Conservation (phyloP, 2,797 vertebrate genomes). For the Phalanger gymnotis region DNA sequence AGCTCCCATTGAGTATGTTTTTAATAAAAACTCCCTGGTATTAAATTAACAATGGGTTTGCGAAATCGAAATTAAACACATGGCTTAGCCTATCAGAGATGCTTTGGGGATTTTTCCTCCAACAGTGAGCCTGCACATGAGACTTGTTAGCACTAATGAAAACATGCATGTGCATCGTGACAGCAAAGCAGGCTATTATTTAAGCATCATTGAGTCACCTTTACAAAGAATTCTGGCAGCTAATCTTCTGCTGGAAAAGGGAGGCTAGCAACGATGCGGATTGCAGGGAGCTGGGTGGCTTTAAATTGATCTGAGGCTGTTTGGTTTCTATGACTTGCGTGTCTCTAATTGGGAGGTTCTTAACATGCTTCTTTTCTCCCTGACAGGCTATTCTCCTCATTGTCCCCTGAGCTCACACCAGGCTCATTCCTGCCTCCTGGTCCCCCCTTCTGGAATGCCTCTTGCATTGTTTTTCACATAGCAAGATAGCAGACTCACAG, state of each 20-base stretch:
- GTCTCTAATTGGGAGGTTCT: not conserved
- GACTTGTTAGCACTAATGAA: constrained; percentile 21
- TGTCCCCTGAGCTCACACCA: not conserved
- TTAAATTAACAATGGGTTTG: constrained; percentile 52
- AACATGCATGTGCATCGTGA: not conserved
- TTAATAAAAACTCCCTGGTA: constrained; percentile 61
- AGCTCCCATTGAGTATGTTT: constrained; percentile 52
- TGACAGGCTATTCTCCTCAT: not conserved
- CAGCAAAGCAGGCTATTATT: not conserved
- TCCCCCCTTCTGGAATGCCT: not conserved
- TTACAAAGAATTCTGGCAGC: constrained; percentile 9
- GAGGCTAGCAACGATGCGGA: not conserved
- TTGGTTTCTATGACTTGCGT: not conserved
- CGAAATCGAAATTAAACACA: constrained; percentile 57
- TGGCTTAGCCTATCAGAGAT: constrained; percentile 15
- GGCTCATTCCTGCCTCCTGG: not conserved
- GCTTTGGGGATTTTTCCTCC: constrained; percentile 38
- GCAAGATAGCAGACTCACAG: not conserved
- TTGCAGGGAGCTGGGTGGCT: not conserved
- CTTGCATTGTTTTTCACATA: not conserved
- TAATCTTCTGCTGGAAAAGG: constrained; percentile 12
- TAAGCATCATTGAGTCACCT: not conserved
- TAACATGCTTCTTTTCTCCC: not conserved
- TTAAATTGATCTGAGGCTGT: not conserved
- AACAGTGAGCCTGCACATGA: not conserved